A percentile compares a stretch with the other conserved stretches of the same genome.
Conservation (phyloP, 2,113 vertebrate genomes). For the Eretmodus cyanostictus region DNA sequence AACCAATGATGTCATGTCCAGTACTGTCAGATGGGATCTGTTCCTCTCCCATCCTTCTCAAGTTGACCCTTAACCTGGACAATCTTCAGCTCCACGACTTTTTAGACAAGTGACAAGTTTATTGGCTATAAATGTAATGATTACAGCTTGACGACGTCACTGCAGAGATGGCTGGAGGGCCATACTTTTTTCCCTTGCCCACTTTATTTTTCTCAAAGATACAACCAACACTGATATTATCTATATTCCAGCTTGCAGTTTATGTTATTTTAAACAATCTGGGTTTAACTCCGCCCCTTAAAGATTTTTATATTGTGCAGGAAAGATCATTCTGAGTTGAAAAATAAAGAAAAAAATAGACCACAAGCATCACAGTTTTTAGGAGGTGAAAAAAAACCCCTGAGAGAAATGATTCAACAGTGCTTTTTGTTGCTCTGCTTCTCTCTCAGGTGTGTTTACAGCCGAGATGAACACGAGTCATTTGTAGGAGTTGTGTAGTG, state of each 20-base stretch:
- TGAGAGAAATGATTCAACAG: background rate
- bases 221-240: background rate
- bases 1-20: conserved; percentile 13
- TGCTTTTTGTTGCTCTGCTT: background rate
- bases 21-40: background rate
- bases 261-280: background rate
- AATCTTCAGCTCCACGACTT: background rate
- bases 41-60: background rate
- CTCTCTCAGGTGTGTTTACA: conserved; percentile 7
- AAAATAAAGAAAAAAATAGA: background rate
- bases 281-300: background rate
- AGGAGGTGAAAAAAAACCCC: background rate
- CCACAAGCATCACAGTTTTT: background rate
- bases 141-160: background rate
- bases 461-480: background rate
- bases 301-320: background rate
- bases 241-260: background rate
- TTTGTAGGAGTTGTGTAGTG: background rate
- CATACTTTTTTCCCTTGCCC: background rate
- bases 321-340: background rate
- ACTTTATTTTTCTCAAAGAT: background rate
- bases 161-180: background rate
- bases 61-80: background rate
- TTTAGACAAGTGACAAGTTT: background rate
- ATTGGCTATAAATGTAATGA: background rate